A percentile compares a stretch with the other conserved stretches of the same genome.
Evolutionary conservation across 2,797 vertebrate genomes (phyloP).

Genomic region (Sebastes umbrosus): DNA sequence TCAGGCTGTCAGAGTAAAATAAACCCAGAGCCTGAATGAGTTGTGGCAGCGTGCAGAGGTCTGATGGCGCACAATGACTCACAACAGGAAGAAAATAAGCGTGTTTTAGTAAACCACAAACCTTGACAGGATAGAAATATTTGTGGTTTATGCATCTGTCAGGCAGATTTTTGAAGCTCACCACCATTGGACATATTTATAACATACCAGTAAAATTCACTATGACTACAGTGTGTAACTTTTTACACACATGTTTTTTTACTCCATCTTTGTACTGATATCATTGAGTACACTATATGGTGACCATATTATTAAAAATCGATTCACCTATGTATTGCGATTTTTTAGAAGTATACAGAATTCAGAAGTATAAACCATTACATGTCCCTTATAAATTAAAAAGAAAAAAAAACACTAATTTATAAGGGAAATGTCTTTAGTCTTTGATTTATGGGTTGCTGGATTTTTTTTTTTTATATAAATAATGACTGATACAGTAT

Average conservation of each 20-base stretch:
- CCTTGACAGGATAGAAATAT: too few relatives aligned
- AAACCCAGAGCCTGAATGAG: not conserved
- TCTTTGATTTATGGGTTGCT: too few relatives aligned
- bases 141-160: not conserved
- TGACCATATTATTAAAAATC: not conserved
- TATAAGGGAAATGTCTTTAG: too few relatives aligned
- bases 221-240: not conserved
- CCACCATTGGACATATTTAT: not conserved
- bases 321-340: too few relatives aligned
- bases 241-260: not conserved
- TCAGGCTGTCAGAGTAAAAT: not conserved
- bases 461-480: too few relatives aligned
- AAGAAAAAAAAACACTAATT: too few relatives aligned
- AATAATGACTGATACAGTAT: too few relatives aligned
- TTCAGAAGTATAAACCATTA: too few relatives aligned
- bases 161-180: not conserved
- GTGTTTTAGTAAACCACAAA: not conserved
- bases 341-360: too few relatives aligned
- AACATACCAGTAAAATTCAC: not conserved
- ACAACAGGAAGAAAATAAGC: not conserved
- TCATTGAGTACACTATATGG: not conserved
- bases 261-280: not conserved
- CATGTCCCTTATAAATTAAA: too few relatives aligned
- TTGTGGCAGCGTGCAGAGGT: not conserved
- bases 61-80: not conserved